These are phyloP conservation scores for Acipenser transmontanus DNA, from an alignment of 2,797 vertebrate species.

Conservation along the genomic window DNA sequence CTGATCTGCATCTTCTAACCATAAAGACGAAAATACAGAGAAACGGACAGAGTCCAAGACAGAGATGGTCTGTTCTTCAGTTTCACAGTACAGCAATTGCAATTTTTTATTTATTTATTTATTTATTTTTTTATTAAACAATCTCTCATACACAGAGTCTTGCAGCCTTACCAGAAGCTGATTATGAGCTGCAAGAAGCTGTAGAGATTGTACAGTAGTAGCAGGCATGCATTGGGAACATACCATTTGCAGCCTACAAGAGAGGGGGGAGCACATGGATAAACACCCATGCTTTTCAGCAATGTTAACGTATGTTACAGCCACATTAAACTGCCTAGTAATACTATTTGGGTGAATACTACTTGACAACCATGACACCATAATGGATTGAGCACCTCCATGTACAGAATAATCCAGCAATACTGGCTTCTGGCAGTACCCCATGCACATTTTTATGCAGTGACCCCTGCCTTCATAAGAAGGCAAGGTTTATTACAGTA, in stretches of 20 bases:
- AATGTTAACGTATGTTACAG: conserved; percentile 1
- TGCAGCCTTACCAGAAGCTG: conserved; percentile 41
- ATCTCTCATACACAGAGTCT: conserved; percentile 35
- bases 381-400: background rate
- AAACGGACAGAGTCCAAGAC: conserved; percentile 23
- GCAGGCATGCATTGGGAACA: conserved; percentile 56
- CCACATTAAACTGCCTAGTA: background rate
- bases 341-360: background rate
- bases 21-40: conserved; percentile 29
- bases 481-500: background rate
- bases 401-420: background rate
- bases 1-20: conserved; percentile 56
- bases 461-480: conserved; percentile 13
- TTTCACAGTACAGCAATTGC: background rate
- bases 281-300: conserved; percentile 14
- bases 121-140: background rate
- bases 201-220: conserved; percentile 54
- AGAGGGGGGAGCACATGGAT: conserved; percentile 39
- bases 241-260: conserved; percentile 64
- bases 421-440: background rate
- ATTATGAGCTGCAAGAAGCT: conserved; percentile 49
- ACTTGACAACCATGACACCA: background rate
- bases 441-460: background rate
- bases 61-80: no score
- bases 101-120: no score